Base-by-base conservation (phyloP, 2,888 invertebrate species). In the Drosophila ezoana region DNA sequence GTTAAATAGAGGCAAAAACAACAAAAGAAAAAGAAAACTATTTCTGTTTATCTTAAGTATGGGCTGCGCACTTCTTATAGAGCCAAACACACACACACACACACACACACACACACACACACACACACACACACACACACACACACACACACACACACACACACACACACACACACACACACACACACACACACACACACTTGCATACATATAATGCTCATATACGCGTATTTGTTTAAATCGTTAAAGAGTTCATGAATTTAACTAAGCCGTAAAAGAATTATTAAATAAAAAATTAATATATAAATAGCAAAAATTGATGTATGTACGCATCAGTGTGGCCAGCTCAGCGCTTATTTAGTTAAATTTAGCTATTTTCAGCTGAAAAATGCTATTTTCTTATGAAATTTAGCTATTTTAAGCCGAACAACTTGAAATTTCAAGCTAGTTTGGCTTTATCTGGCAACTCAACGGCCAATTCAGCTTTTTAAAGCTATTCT, bases 151-250 rank as follows among this genome's bases (percentile, higher is more conserved):
- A 65, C 38, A 76, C 43, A 60, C 58, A 72, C 48, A 72, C 57
- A 76, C 58, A 76, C 62, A 60, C 58, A 72, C 47, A 72, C 57
- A 76, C 58, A 76, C 62, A 41, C 51, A 60, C 32, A 52, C 44
- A 65, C 20, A 49, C 53, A 32, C 28, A 57, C 45, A 51, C 43
- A 65, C 38, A 76, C 45, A 43, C 57, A 76, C 58, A 76, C 62
- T 67, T 59, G 64, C 57, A 72, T 66, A 65, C 49, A 61, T 71
- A 81, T 75, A 72, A 80, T 86, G 89, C 87, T 83, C 84, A 89
- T 78, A 87, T 88, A 77, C 44, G 65, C 67, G 82, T 78, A 78
- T 70, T 85, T 80, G 79, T 83, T 89, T 72, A 20, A 73, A 80
- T 67, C 65, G 78, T 82, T 88, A 69, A 52, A 63, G 57, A 74